Percentiles rank a stretch among this genome's conserved stretches.
Evolutionary conservation across 2,113 vertebrate genomes (phyloP).

Genomic region (Equus quagga): DNA sequence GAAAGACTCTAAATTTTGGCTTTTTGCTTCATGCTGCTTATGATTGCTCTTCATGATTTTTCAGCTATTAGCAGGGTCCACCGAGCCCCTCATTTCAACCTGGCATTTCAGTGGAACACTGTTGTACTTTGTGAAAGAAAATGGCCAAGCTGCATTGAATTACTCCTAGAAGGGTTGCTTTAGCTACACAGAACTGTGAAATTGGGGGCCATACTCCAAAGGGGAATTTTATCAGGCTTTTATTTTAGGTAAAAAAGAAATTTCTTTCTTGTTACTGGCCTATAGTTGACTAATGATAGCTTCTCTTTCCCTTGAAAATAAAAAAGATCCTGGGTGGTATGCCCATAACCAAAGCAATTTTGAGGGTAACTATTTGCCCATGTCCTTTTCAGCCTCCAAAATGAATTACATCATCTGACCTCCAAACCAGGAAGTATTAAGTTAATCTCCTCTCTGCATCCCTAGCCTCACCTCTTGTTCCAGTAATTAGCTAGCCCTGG

Average conservation of each 20-base stretch:
- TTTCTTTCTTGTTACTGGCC: background rate
- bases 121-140: slow-evolving; percentile 37
- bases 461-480: background rate
- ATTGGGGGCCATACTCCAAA: background rate
- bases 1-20: background rate
- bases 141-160: background rate
- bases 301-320: background rate
- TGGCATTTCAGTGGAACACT: background rate
- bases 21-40: background rate
- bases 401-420: background rate
- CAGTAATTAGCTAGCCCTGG: background rate
- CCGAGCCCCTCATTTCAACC: background rate
- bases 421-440: background rate
- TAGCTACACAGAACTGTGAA: background rate
- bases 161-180: background rate
- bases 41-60: background rate
- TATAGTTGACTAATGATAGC: background rate
- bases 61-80: background rate
- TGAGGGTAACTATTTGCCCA: background rate
- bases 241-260: slow-evolving; percentile 27
- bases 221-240: background rate
- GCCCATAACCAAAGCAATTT: background rate
- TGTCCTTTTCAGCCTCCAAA: background rate
- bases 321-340: background rate
- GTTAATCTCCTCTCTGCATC: background rate